Evolutionary conservation across 1,140 invertebrate genomes (phyloP).

Genomic region (Lasioglossum albipes): DNA sequence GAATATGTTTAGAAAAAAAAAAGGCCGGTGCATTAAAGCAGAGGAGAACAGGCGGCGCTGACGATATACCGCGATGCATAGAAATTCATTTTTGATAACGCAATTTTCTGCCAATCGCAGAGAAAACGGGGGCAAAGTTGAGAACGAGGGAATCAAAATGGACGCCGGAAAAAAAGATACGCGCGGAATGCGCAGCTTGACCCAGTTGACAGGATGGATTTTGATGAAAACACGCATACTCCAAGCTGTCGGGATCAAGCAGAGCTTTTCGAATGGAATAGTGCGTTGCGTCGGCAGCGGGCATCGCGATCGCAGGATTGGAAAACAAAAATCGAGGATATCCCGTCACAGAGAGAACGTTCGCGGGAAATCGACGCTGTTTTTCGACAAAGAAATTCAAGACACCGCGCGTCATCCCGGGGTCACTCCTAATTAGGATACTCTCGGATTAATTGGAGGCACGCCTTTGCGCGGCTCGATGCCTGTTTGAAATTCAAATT

Average conservation of each 20-base stretch:
- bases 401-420: not conserved
- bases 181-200: slow-evolving; percentile 57
- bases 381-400: slow-evolving; percentile 17
- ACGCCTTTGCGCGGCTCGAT: not conserved
- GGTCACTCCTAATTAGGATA: not conserved
- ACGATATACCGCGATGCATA: not conserved
- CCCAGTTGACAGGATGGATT: slow-evolving; percentile 56
- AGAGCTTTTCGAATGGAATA: slow-evolving; percentile 52
- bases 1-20: no score
- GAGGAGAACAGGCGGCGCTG: no score
- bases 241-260: slow-evolving; percentile 61
- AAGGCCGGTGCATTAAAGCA: no score
- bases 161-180: slow-evolving; percentile 44
- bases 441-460: not conserved
- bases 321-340: slow-evolving; percentile 55
- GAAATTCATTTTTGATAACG: slow-evolving; percentile 40
- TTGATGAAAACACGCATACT: slow-evolving; percentile 54
- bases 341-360: slow-evolving; percentile 26
- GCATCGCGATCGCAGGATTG: slow-evolving; percentile 46
- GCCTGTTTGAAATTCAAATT: slow-evolving; percentile 20
- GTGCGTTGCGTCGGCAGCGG: slow-evolving; percentile 25
- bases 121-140: slow-evolving; percentile 11
- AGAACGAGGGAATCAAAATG: slow-evolving; percentile 37
- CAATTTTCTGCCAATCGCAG: slow-evolving; percentile 38
- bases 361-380: not conserved